Evolutionary conservation across 2,113 vertebrate species (phyloP), one percentile per base, ranked within the genome.

Genomic region (Gobio gobio): DNA sequence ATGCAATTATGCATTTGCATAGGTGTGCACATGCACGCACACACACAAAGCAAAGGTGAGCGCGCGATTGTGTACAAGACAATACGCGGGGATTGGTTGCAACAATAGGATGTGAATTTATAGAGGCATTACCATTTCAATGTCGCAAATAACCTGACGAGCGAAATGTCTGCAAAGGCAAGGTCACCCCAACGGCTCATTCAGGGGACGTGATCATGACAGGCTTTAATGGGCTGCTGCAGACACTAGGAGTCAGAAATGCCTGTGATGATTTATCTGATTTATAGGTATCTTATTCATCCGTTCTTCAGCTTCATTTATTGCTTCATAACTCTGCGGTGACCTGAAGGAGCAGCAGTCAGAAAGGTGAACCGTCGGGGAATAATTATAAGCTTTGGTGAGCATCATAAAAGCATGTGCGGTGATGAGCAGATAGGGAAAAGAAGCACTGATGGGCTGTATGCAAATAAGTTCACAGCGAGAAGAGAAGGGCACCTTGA

Each of bases 201-300:
- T 72, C 10, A 45, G 10, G 22, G 36, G 40, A 40, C 33, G 64
- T 77, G 64, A 74, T 80, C 64, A 49, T 58, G 64, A 49, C 54
- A 2, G 26, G 24, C 10, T 74, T 70, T 82, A 85, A 85, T 59
- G 70, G 26, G 58, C 64, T 80, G n/a, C 61, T 63, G 36, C 40
- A 63, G 66, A 59, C 77, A 72, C 49, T 16, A 18, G 51, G 36
- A 72, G 40, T 59, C 78, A 74, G 40, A 78, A 36, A 36, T 63
- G 26, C 49, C 59, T 10, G 14, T 3, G 58, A 51, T 59, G 79
- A 87, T 87, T 82, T 36, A 43, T 78, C 36, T 26, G 74, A 85
- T 85, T 64, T 79, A 83, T 43, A 83, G 18, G 45, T n/a, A 54
- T 80, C 84, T 78, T 88, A 90, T 87, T 91, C 76, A 85, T 81